phyloP scores from a whole-genome alignment of 2,113 vertebrate species.

The Heterocephalus glaber region DNA sequence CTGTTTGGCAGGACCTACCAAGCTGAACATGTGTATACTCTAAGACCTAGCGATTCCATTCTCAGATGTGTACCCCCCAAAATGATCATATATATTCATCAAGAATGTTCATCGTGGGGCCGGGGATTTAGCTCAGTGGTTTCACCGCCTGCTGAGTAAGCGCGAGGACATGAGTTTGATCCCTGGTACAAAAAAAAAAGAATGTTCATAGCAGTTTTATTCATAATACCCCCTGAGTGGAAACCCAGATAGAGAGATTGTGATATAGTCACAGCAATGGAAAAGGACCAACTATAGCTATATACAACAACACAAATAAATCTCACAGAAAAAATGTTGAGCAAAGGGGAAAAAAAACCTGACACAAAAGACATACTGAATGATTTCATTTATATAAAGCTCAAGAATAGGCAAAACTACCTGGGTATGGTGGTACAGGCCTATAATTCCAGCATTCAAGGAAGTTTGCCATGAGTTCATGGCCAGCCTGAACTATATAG shows the following conservation, averaged over 20 bases:
- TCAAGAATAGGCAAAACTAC: not conserved
- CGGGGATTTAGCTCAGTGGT: too few species aligned
- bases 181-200: too few species aligned
- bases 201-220: slow-evolving; percentile 11
- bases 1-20: not conserved
- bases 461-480: not conserved
- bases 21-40: not conserved
- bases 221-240: slow-evolving; percentile 4
- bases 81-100: not conserved
- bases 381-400: slow-evolving; percentile 15
- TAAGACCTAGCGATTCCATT: not conserved
- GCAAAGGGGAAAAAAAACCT: not conserved
- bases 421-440: not conserved
- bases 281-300: not conserved
- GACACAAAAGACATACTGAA: not conserved
- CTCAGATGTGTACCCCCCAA: not conserved
- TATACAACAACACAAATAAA: not conserved
- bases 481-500: not conserved
- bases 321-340: slow-evolving; percentile 35
- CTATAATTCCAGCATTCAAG: not conserved
- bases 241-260: slow-evolving; percentile 27
- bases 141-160: too few species aligned
- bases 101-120: not conserved
- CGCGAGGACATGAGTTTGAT: too few species aligned
- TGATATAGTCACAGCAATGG: not conserved